Conservation (phyloP, 2,888 invertebrate genomes). For the Mantis religiosa region DNA sequence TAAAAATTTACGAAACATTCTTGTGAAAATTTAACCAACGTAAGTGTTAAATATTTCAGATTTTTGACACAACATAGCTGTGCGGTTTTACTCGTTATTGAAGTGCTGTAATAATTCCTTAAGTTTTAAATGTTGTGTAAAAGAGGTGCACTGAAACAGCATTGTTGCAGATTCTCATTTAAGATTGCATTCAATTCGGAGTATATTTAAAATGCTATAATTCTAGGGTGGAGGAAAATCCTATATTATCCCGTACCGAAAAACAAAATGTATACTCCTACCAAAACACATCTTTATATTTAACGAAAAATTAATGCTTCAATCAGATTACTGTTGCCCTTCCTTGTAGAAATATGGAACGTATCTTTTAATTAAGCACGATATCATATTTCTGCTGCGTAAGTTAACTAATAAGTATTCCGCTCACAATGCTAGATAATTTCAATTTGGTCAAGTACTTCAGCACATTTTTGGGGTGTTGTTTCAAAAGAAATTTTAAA, state of each 20-base stretch:
- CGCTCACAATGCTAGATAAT: no score
- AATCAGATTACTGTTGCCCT: no score
- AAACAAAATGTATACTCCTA: background rate
- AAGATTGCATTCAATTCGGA: background rate
- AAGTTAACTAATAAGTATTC: no score
- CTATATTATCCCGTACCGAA: background rate
- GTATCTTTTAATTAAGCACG: no score
- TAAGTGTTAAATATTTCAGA: background rate
- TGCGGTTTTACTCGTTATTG: background rate
- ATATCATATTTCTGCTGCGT: no score
- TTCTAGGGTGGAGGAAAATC: no score
- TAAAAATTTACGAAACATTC: background rate
- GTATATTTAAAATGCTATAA: background rate
- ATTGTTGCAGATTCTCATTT: background rate
- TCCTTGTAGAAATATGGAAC: no score
- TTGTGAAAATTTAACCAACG: background rate
- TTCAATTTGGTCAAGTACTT: no score
- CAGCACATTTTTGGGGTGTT: no score
- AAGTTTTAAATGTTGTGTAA: no score
- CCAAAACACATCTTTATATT: background rate
- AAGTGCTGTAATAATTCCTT: no score
- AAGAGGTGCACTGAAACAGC: background rate
- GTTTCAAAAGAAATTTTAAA: no score
- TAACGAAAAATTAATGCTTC: background rate
- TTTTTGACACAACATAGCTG: background rate